A percentile compares a stretch with the other conserved stretches of the same genome.
Conservation (phyloP, 2,888 invertebrate genomes). For the Mythimna lalbum region DNA sequence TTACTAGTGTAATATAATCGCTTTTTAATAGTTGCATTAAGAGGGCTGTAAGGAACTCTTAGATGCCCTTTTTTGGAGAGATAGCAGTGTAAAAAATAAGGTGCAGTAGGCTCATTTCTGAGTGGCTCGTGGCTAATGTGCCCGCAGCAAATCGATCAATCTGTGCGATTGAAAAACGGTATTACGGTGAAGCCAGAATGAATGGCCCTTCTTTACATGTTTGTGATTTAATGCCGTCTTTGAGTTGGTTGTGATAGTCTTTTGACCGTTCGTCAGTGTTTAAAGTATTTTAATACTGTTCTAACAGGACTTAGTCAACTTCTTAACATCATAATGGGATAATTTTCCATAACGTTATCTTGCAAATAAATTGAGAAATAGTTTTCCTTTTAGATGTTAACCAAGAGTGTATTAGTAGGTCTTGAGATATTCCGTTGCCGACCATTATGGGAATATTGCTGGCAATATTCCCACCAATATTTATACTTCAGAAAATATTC, state of each 20-base stretch:
- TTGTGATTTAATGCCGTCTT: background rate
- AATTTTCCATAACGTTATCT: no score
- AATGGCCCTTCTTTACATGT: constrained; percentile 4
- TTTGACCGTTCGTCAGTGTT: background rate
- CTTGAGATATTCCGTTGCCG: no score
- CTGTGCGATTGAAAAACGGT: constrained; percentile 35
- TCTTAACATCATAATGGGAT: background rate
- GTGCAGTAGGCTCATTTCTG: constrained; percentile 25
- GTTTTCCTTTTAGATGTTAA: background rate
- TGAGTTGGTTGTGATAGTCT: background rate
- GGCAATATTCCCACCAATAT: no score
- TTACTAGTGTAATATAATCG: constrained; percentile 59
- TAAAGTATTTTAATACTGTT: background rate
- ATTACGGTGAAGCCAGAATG: constrained; percentile 3
- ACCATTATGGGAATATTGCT: no score
- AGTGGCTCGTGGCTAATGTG: constrained; percentile 25
- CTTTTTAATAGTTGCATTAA: constrained; percentile 61
- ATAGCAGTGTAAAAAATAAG: constrained; percentile 20
- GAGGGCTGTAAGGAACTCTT: constrained; percentile 38
- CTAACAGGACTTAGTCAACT: background rate
- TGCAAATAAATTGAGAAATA: background rate
- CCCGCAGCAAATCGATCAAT: constrained; percentile 39
- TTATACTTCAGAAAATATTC: no score
- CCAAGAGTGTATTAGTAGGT: background rate
- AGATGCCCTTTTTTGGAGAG: constrained; percentile 55